These are phyloP conservation scores for Antennarius maculatus DNA, from an alignment of 2,797 vertebrate species.

Conservation along the genomic window DNA sequence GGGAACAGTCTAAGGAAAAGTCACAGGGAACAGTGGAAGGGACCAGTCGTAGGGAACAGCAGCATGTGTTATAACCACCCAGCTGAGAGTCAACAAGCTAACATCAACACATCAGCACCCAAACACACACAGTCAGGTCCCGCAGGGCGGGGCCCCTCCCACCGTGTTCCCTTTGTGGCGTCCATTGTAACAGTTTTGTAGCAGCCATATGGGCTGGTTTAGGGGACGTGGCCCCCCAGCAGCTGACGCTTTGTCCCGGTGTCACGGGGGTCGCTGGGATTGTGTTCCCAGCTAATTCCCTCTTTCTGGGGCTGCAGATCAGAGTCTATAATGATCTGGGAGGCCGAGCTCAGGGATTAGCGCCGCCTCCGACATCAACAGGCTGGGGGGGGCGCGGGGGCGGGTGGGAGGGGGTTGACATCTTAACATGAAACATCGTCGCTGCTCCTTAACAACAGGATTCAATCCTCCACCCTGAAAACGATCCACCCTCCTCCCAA, in stretches of 20 bases:
- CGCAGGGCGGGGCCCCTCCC: constrained; percentile 69
- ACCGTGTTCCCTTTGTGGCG: constrained; percentile 79
- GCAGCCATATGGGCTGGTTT: constrained; percentile 84
- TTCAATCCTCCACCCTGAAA: constrained; percentile 57
- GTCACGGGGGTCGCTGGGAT: constrained; percentile 86
- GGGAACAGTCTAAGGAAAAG: too few species aligned
- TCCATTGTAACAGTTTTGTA: constrained; percentile 84
- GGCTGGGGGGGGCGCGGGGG: constrained; percentile 29
- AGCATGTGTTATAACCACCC: constrained; percentile 1
- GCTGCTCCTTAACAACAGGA: constrained; percentile 70
- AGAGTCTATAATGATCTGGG: constrained; percentile 87
- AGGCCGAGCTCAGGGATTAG: constrained; percentile 80
- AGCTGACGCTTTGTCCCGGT: constrained; percentile 86
- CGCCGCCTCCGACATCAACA: constrained; percentile 73
- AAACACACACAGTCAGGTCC: constrained; percentile 59
- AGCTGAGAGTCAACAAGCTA: constrained; percentile 25
- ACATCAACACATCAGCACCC: constrained; percentile 51
- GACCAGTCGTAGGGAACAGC: constrained; percentile 24
- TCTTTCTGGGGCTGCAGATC: constrained; percentile 86
- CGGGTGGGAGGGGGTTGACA: constrained; percentile 56
- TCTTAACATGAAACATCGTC: constrained; percentile 77
- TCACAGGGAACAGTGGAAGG: constrained; percentile 56
- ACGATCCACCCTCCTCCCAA: constrained; percentile 20
- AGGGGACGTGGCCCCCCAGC: constrained; percentile 81
- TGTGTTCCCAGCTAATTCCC: constrained; percentile 91